phyloP scores from a whole-genome alignment of 2,113 vertebrate genomes.

The Leptobrachium leishanense region DNA sequence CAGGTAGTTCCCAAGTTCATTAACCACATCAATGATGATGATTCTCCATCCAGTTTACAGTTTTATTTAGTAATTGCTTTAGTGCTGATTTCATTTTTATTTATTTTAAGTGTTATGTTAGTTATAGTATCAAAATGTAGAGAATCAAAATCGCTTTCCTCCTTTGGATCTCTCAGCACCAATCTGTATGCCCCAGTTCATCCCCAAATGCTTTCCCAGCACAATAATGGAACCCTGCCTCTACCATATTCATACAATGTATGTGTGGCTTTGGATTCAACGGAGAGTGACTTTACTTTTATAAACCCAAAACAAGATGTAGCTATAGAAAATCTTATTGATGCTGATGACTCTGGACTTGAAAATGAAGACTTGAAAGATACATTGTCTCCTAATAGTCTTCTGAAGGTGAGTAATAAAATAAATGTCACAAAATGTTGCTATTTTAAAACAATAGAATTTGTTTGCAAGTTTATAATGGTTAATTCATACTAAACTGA shows the following conservation, averaged over 20 bases:
- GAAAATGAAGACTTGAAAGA: slow-evolving; percentile 24
- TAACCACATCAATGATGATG: slow-evolving; percentile 27
- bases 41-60: slow-evolving; percentile 54
- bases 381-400: background rate
- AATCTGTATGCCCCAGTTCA: slow-evolving; percentile 60
- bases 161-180: slow-evolving; percentile 56
- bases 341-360: background rate
- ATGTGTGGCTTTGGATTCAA: slow-evolving; percentile 57
- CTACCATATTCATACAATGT: slow-evolving; percentile 64
- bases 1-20: slow-evolving; percentile 50
- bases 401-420: no score
- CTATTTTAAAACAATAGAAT: no score
- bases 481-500: no score
- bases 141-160: slow-evolving; percentile 7
- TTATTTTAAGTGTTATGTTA: slow-evolving; percentile 37
- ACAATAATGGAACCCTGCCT: slow-evolving; percentile 52
- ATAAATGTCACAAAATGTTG: no score
- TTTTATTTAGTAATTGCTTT: slow-evolving; percentile 66
- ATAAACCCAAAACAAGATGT: slow-evolving; percentile 17
- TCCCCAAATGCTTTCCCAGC: slow-evolving; percentile 46
- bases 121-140: slow-evolving; percentile 28
- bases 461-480: no score
- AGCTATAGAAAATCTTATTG: background rate
- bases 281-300: slow-evolving; percentile 58
- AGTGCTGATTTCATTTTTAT: slow-evolving; percentile 56